Base-by-base conservation (phyloP, 2,797 vertebrate genomes). In the Typhlichthys eigenmanni region DNA sequence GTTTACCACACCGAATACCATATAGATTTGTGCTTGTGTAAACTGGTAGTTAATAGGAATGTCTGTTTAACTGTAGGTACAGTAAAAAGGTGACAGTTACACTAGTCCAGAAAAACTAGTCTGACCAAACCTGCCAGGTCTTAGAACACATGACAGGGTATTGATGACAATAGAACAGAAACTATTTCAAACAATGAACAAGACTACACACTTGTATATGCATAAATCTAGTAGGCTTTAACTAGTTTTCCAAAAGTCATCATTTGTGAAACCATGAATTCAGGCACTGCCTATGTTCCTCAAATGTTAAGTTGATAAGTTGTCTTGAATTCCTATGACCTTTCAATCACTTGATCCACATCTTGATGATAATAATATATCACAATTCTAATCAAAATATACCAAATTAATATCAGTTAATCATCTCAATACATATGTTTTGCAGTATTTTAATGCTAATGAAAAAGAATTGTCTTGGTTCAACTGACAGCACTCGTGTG, bases 101-200 rank as follows among this genome's bases (percentile, higher is more conserved):
- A 29, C 5, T 0, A 17, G 13, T 68, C 85, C 60, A 69, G 87
- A 87, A 86, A 86, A 88, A 90, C 87, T 74, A n/a, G 85, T 81
- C 66, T 51, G 62, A 78, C 84, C 32, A n/a, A 68, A 47, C 0
- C 7, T 1, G 1, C 14, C 2, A 6, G 1, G 19, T 64, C 7
- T 19, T n/a, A 9, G 16, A 66, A 67, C 68, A 73, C 60, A 58
- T 59, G 14, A 9, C 32, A 57, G 13, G n/a, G 4, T 5, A 14
- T 51, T 48, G n/a, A 48, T 48, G 3, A 48, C n/a, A 48, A 48
- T 4, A 48, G 4, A n/a, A 48, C 47, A 48, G 11, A 48, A 13
- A 12, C 12, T n/a, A 48, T 3, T n/a, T 12, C 47, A 48, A 29
- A 29, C 24, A 29, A 12, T 48, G 47, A 12, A 48, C n/a, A 48